A percentile compares a stretch with the other conserved stretches of the same genome.
Conservation (phyloP, 2,113 vertebrate genomes). For the Azemiops feae region DNA sequence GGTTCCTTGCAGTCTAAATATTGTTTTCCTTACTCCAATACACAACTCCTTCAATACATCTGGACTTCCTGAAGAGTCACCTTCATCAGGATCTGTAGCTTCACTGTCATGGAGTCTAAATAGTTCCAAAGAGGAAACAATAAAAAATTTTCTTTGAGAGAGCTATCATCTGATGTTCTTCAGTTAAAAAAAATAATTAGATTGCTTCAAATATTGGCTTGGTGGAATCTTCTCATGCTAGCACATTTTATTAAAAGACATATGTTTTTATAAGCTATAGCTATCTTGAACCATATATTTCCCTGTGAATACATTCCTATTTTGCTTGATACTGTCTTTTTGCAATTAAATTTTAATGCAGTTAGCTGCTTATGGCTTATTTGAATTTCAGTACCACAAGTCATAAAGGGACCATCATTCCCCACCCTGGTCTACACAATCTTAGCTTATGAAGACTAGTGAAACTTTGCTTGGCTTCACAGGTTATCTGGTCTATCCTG, state of each 20-base stretch:
- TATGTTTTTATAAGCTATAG: background rate
- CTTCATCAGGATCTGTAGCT: slow-evolving; percentile 51
- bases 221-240: background rate
- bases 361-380: background rate
- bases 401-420: too few relatives aligned
- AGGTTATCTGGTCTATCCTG: background rate
- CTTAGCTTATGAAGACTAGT: background rate
- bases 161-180: background rate
- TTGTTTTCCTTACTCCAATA: background rate
- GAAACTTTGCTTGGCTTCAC: background rate
- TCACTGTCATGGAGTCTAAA: slow-evolving; percentile 42
- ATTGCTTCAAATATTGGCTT: background rate
- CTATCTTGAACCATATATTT: background rate
- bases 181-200: background rate
- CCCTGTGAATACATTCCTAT: background rate
- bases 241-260: background rate
- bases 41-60: slow-evolving; percentile 31
- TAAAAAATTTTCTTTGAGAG: background rate
- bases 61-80: slow-evolving; percentile 46
- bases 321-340: background rate
- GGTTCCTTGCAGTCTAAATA: background rate
- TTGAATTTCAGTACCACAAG: background rate
- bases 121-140: background rate
- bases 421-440: background rate
- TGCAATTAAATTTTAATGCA: background rate